These are phyloP conservation scores for Aulostomus chinensis DNA, from an alignment of 2,797 vertebrate genomes.

Conservation along the genomic window DNA sequence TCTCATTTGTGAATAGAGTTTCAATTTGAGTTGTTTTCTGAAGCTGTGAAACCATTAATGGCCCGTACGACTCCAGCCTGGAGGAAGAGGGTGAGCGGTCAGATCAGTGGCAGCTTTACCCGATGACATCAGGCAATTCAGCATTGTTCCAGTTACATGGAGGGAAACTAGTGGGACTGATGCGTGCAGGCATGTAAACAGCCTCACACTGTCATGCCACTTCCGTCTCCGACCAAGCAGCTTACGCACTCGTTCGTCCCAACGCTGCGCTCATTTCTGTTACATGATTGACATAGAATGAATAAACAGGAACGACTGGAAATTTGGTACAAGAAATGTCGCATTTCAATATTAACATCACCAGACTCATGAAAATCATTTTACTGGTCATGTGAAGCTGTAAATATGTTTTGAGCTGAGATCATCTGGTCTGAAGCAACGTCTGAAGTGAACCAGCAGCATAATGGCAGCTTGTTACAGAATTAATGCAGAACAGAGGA, in stretches of 20 bases:
- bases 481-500: constrained; percentile 63
- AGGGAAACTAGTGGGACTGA: constrained; percentile 44
- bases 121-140: constrained; percentile 70
- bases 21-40: too few relatives aligned
- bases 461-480: constrained; percentile 68
- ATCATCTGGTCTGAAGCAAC: constrained; percentile 4
- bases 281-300: too few relatives aligned
- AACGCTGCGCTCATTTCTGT: too few relatives aligned
- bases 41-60: constrained; percentile 6
- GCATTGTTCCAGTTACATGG: constrained; percentile 61
- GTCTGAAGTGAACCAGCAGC: constrained; percentile 22
- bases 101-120: constrained; percentile 51
- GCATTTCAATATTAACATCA: too few relatives aligned
- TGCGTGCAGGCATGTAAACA: constrained; percentile 48
- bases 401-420: not conserved
- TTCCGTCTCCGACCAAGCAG: constrained; percentile 14
- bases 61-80: constrained; percentile 34
- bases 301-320: too few relatives aligned
- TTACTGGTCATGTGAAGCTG: too few relatives aligned
- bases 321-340: too few relatives aligned
- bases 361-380: too few relatives aligned
- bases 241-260: too few relatives aligned
- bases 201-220: constrained; percentile 38
- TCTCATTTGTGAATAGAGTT: too few relatives aligned
- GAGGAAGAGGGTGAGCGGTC: constrained; percentile 25